Conservation (phyloP, 64 coral and sea anemone species). For the Stichodactyla helianthus region DNA sequence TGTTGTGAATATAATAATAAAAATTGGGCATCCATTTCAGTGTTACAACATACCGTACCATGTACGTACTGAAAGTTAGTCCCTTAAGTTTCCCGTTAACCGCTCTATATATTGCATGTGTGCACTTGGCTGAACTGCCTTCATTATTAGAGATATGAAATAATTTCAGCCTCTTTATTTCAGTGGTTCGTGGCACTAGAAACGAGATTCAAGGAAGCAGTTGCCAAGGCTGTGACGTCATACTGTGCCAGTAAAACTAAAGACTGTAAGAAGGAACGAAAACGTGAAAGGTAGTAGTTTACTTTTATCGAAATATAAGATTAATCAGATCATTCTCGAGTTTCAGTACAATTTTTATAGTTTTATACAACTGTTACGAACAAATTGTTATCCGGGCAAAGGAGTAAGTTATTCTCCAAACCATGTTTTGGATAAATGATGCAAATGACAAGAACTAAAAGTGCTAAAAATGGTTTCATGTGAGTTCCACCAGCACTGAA, state of each 20-base stretch:
- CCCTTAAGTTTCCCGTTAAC: not conserved
- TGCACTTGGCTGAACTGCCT: no score
- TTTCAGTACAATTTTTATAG: not conserved
- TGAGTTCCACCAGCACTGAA: no score
- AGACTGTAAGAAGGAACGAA: not conserved
- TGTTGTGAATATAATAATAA: no score
- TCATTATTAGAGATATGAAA: no score
- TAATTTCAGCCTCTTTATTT: not conserved
- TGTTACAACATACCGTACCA: not conserved
- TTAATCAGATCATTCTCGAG: not conserved
- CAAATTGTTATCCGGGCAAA: no score
- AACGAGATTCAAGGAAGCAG: slow-evolving; percentile 5
- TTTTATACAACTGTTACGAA: not conserved
- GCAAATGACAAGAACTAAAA: no score
- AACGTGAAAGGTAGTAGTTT: slow-evolving; percentile 5
- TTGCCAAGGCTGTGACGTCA: slow-evolving; percentile 20
- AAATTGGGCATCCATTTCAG: not conserved
- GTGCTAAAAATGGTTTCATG: no score
- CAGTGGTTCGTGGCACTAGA: slow-evolving; percentile 19
- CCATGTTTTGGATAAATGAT: no score
- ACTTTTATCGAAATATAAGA: not conserved
- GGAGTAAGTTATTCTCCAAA: no score
- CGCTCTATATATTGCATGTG: no score
- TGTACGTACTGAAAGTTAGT: not conserved
- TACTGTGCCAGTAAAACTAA: not conserved